phyloP scores from a whole-genome alignment of 92 coral and sea anemone species.

The Zoanthus sansibaricus region DNA sequence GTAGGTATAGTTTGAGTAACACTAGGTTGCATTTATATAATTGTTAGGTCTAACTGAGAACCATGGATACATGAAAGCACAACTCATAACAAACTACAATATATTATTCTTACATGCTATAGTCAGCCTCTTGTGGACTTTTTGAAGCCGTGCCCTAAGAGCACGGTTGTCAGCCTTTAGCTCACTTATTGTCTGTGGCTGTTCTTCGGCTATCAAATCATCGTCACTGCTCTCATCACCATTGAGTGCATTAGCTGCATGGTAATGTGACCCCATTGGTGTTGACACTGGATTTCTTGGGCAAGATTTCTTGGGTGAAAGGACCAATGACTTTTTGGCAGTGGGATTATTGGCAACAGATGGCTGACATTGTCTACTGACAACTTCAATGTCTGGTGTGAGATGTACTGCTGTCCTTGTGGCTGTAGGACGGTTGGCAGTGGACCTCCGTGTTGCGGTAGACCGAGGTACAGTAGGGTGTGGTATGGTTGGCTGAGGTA shows the following conservation, averaged over 20 bases:
- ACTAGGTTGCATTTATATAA: too few species aligned
- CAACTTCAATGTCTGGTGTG: neutral
- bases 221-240: constrained; percentile 14
- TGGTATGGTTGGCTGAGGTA: too few species aligned
- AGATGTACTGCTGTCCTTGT: neutral
- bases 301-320: neutral
- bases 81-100: neutral
- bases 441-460: constrained; percentile 3
- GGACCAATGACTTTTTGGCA: constrained; percentile 20
- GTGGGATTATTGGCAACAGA: neutral
- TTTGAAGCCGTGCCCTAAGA: constrained; percentile 1
- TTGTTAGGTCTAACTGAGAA: too few species aligned
- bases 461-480: neutral
- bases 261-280: neutral
- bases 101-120: constrained; percentile 22
- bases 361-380: neutral
- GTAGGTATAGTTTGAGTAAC: too few species aligned
- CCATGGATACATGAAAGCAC: too few species aligned
- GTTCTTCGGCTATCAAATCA: neutral
- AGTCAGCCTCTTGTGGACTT: constrained; percentile 17
- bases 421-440: constrained; percentile 1
- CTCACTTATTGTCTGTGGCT: neutral
- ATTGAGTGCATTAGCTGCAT: neutral
- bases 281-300: neutral
- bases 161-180: neutral